These are phyloP conservation scores for Ophioninae sp. DNA, from an alignment of 2,888 invertebrate species.

Conservation along the genomic window DNA sequence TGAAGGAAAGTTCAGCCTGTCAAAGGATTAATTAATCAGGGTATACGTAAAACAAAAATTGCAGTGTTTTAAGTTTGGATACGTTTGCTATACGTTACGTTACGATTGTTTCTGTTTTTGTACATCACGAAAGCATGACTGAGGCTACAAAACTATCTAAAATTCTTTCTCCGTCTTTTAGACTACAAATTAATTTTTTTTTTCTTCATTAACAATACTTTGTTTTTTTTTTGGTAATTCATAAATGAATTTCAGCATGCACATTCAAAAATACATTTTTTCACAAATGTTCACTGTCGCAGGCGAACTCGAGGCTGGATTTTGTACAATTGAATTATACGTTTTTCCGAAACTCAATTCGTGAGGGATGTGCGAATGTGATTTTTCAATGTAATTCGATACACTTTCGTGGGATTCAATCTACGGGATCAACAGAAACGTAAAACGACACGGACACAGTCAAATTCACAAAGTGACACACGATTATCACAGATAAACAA, in stretches of 20 bases:
- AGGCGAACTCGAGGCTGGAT: not conserved
- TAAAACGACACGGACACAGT: slow-evolving; percentile 52
- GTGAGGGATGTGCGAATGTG: slow-evolving; percentile 11
- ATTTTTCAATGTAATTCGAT: slow-evolving; percentile 17
- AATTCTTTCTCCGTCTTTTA: not conserved
- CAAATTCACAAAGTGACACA: slow-evolving; percentile 56
- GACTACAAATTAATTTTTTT: slow-evolving; percentile 6
- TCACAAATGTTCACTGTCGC: not conserved
- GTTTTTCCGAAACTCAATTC: slow-evolving; percentile 16
- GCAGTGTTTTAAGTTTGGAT: not conserved
- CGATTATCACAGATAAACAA: slow-evolving; percentile 46
- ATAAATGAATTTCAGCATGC: slow-evolving; percentile 39
- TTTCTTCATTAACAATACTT: not conserved
- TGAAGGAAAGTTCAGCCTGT: not conserved
- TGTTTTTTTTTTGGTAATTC: slow-evolving; percentile 5
- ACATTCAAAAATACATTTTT: slow-evolving; percentile 40
- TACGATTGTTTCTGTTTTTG: not conserved
- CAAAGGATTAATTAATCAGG: slow-evolving; percentile 33
- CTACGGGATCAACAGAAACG: slow-evolving; percentile 45
- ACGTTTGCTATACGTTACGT: not conserved
- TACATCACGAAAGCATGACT: slow-evolving; percentile 37
- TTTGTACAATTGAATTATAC: not conserved
- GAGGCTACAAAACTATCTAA: slow-evolving; percentile 25
- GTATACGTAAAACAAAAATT: slow-evolving; percentile 18
- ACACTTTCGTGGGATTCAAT: slow-evolving; percentile 35